Evolutionary conservation across 2,113 vertebrate genomes (phyloP).

Genomic region (Platichthys stellatus): DNA sequence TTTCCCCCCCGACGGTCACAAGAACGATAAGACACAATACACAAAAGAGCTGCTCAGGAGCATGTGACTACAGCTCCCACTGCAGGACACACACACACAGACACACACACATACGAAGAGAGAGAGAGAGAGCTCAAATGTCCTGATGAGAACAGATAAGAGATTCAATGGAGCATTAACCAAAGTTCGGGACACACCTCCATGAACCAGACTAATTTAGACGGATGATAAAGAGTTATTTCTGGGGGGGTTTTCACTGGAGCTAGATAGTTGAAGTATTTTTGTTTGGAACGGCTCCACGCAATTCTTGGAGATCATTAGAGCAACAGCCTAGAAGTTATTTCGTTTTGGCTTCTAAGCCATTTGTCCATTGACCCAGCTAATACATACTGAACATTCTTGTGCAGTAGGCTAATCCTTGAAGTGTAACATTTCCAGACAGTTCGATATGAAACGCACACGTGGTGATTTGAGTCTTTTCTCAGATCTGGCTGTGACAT

Average conservation of each 20-base stretch:
- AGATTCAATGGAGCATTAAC: constrained; percentile 28
- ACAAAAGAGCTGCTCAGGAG: constrained; percentile 63
- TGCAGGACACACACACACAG: constrained; percentile 40
- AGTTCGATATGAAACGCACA: constrained; percentile 10
- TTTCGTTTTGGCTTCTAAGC: constrained; percentile 51
- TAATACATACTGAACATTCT: constrained; percentile 66
- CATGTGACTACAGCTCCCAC: constrained; percentile 67
- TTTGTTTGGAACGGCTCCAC: constrained; percentile 7
- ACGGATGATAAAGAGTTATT: constrained; percentile 5
- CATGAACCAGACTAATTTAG: not conserved
- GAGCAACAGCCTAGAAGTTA: constrained; percentile 35
- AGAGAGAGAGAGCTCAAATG: constrained; percentile 17
- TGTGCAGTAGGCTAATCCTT: constrained; percentile 45
- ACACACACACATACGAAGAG: constrained; percentile 43
- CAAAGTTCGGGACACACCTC: constrained; percentile 23
- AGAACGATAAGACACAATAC: constrained; percentile 67
- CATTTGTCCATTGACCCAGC: constrained; percentile 46
- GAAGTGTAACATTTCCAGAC: constrained; percentile 32
- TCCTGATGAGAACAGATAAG: constrained; percentile 50
- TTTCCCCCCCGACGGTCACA: constrained; percentile 50
- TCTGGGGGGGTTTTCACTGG: constrained; percentile 1
- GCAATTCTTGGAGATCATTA: constrained; percentile 34
- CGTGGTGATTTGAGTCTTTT: not conserved
- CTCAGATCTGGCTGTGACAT: not conserved
- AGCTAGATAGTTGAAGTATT: not conserved